Conservation (phyloP, 2,797 vertebrate species). For the Yasuhikotakia modesta region DNA sequence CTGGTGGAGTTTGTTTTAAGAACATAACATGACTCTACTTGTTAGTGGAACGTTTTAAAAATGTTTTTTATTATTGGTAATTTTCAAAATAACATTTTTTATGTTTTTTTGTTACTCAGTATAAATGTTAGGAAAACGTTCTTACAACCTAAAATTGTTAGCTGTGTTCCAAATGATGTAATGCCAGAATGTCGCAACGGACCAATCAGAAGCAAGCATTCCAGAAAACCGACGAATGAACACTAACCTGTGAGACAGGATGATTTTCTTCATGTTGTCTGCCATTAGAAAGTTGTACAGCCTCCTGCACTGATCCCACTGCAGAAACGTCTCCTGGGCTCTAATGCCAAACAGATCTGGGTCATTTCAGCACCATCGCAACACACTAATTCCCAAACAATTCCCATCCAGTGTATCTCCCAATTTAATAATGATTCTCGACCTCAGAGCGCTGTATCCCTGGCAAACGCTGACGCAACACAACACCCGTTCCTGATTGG, state of each 20-base stretch:
- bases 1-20: too few species aligned
- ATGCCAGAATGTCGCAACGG: not conserved
- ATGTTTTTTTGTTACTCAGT: too few species aligned
- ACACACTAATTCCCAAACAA: too few species aligned
- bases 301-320: constrained; percentile 92
- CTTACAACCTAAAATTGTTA: too few species aligned
- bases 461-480: constrained; percentile 96
- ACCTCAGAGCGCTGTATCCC: constrained; percentile 96
- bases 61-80: too few species aligned
- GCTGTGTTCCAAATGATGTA: too few species aligned
- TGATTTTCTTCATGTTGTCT: constrained; percentile 94
- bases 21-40: too few species aligned
- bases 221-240: not conserved
- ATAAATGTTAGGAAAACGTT: too few species aligned
- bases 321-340: constrained; percentile 93
- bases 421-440: not conserved
- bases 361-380: not conserved
- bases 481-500: constrained; percentile 93
- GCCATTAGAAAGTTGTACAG: constrained; percentile 96
- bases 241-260: constrained; percentile 89
- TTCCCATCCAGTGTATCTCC: not conserved
- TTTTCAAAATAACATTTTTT: too few species aligned
- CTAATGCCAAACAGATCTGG: constrained; percentile 64
- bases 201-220: not conserved
- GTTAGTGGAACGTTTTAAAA: too few species aligned